Base-by-base conservation (phyloP, 2,888 invertebrate genomes). In the Agrochola lychnidis region DNA sequence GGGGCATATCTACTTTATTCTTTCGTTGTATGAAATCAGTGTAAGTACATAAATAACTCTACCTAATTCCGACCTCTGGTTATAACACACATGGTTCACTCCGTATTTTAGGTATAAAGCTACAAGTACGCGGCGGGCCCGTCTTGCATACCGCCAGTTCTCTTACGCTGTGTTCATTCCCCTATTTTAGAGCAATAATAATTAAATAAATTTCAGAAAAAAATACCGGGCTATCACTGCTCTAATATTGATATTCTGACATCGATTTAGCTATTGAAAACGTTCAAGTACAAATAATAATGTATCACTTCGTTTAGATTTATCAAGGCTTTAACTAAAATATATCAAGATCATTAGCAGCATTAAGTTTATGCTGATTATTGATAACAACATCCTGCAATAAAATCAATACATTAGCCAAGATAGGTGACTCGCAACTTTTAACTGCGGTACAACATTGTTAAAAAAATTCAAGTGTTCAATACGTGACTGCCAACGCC, bases 401-500 rank as follows among this genome's bases (percentile, higher is more conserved):
- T 76, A 56, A 40, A 45, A 56, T 78, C 25, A 64, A 66, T 48
- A 14, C 30, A 57, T 70, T 51, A 1, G 57, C 6, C 4, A 64
- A 78, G 66, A 42, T 59, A 66, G n/a, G n/a, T n/a, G n/a, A n/a
- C n/a, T n/a, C n/a, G n/a, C n/a, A n/a, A n/a, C n/a, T n/a, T n/a
- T n/a, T n/a, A n/a, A n/a, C n/a, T n/a, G 6, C 1, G 19, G 2
- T n/a, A 51, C 10, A 48, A 22, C 12, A 61, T 19, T 7, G 5
- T 40, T 5, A 19, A 30, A 19, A 30, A 25, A 25, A 59, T 36
- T 9, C 3, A 4, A 45, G 4, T 12, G 7, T 48, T 36, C 19
- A 57, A 36, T 48, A 59, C 10, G 22, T 22, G 16, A 40, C 61
- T 45, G 22, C 10, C n/a, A 56, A 16, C 36, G 56, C 53, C 78